Conservation (phyloP, 2,113 vertebrate genomes). For the Xiphorhynchus elegans region DNA sequence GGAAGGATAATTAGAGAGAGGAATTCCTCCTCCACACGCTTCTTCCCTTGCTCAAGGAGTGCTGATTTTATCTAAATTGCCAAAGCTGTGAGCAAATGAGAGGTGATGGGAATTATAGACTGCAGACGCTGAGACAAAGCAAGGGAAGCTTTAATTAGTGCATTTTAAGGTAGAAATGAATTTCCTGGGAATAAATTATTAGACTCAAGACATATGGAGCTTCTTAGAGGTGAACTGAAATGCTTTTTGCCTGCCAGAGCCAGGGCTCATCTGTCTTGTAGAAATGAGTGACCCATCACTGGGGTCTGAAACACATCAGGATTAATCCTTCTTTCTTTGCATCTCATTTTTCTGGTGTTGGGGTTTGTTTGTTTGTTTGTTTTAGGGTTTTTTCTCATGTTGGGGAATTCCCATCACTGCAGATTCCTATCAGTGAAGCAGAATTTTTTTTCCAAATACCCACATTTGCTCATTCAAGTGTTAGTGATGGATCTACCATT, state of each 20-base stretch:
- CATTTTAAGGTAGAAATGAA: conserved; percentile 38
- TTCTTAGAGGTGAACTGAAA: conserved; percentile 8
- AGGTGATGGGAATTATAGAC: conserved; percentile 45
- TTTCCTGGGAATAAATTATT: conserved; percentile 54
- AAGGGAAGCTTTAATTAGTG: conserved; percentile 54
- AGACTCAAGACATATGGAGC: background rate
- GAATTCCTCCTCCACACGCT: conserved; percentile 43
- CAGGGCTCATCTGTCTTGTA: background rate
- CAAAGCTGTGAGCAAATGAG: conserved; percentile 45
- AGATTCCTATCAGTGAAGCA: background rate
- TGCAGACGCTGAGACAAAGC: conserved; percentile 46
- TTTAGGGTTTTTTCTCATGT: background rate
- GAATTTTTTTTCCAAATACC: background rate
- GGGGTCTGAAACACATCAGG: background rate
- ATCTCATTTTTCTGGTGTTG: background rate
- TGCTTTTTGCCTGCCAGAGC: background rate
- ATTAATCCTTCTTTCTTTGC: background rate
- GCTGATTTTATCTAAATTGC: conserved; percentile 58
- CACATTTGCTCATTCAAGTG: background rate
- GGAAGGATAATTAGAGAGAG: conserved; percentile 58
- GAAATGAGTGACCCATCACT: background rate
- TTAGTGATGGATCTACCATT: background rate
- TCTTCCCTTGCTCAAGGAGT: conserved; percentile 29
- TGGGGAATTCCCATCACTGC: background rate
- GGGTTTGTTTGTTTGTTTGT: background rate